These are phyloP conservation scores for Halcyon leucocephala DNA, from an alignment of 2,797 vertebrate genomes.

Conservation along the genomic window DNA sequence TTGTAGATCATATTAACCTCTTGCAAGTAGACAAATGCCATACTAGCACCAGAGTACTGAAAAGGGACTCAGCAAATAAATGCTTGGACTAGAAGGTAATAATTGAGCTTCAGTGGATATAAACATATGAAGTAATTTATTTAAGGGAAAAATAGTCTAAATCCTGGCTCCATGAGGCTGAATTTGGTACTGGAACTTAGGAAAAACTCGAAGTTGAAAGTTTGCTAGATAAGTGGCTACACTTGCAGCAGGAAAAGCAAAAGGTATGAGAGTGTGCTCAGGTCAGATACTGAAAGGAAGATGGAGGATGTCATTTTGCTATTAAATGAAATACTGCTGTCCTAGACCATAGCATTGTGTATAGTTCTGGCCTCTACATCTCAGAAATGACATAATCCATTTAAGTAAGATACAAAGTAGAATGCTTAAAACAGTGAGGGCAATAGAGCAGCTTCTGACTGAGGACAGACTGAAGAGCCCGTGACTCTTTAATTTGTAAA, in stretches of 20 bases:
- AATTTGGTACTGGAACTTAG: neutral
- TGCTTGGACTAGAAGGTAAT: neutral
- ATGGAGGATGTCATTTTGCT: too few species aligned
- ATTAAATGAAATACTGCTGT: too few species aligned
- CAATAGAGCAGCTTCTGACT: neutral
- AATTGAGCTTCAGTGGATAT: neutral
- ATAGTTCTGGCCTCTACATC: neutral
- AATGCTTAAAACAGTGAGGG: neutral
- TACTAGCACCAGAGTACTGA: too few species aligned
- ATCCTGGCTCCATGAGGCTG: neutral
- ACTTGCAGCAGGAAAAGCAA: too few species aligned
- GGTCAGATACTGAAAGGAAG: too few species aligned
- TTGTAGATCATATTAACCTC: neutral
- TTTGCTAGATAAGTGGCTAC: neutral
- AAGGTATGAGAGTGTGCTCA: too few species aligned
- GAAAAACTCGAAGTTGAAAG: neutral
- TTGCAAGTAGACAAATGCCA: neutral
- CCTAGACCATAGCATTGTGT: neutral
- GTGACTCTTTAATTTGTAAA: neutral
- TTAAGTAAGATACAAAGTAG: neutral
- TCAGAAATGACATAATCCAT: neutral
- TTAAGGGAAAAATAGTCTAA: neutral
- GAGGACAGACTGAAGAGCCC: neutral
- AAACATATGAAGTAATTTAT: neutral
- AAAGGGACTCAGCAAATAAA: neutral